A percentile compares a stretch with the other conserved stretches of the same genome.
These are phyloP conservation scores for Scelioninae gen. 2 DNA, from an alignment of 2,888 invertebrate genomes.

Conservation along the genomic window DNA sequence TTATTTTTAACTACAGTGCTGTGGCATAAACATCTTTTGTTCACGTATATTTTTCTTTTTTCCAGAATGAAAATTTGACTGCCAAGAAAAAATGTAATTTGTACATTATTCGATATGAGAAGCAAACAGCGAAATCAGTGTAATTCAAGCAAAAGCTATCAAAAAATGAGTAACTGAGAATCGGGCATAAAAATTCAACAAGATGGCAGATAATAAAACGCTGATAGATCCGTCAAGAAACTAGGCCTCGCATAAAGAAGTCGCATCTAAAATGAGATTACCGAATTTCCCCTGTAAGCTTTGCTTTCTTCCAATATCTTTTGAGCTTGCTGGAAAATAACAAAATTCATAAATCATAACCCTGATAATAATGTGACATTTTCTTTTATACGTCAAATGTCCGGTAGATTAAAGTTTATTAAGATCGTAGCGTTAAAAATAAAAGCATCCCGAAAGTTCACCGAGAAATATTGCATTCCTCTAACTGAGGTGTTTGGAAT, in stretches of 20 bases:
- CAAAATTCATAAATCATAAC: constrained; percentile 22
- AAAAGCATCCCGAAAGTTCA: not conserved
- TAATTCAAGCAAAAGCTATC: not conserved
- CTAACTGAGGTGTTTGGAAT: not conserved
- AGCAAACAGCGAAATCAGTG: not conserved
- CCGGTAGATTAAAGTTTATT: constrained; percentile 8
- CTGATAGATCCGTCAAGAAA: not conserved
- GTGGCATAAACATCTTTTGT: too few relatives aligned
- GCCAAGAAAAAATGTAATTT: too few relatives aligned
- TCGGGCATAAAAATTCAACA: not conserved
- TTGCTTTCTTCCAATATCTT: constrained; percentile 6
- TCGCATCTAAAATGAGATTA: constrained; percentile 18
- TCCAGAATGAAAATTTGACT: too few relatives aligned
- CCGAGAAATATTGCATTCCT: not conserved
- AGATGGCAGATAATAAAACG: not conserved
- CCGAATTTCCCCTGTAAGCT: constrained; percentile 10
- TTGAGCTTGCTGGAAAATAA: not conserved
- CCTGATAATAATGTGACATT: constrained; percentile 19
- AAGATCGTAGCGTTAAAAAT: not conserved
- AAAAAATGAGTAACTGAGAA: not conserved
- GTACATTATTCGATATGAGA: not conserved
- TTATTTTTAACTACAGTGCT: too few relatives aligned
- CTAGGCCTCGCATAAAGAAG: constrained; percentile 3
- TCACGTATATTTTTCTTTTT: too few relatives aligned
- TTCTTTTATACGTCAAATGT: constrained; percentile 3